Evolutionary conservation across 2,888 invertebrate species (phyloP), one percentile per base, ranked within the genome.

Genomic region (Drosophila anceps): DNA sequence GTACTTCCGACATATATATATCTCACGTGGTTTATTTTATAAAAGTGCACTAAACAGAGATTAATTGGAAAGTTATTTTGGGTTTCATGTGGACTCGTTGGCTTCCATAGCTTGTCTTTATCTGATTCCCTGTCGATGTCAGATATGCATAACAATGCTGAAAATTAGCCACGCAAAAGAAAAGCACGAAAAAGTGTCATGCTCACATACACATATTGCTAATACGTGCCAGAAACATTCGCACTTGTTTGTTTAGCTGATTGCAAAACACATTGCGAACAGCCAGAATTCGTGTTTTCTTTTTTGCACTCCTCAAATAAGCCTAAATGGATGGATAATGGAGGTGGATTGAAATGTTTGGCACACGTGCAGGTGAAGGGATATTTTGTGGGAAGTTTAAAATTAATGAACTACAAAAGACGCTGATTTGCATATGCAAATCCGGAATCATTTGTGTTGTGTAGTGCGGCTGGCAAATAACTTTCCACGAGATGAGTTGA

Each of bases 191-290:
- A 41, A 20, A 71, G 27, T n/a, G 18, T 10, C 15, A 10, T 8
- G 31, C 46, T 54, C 54, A 50, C 59, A 72, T 53, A 50, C 57
- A 69, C 50, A 66, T 67, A 65, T 53, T 66, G 41, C 10, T 24
- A 54, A 54, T 37, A 54, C 41, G 68, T 59, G 39, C 53, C 70
- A 71, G 51, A 51, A 53, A 46, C 54, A 77, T 29, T 54, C 59
- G 55, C 37, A 69, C 63, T 50, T 46, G 59, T 50, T 53, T 64
- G 71, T 72, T 85, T 85, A 75, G 74, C 82, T 85, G 81, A 85
- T 90, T 85, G 72, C 70, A 69, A 77, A 89, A 73, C 84, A 88
- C 50, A 81, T 88, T 76, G 83, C 72, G 50, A 75, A 65, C 33
- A 63, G 81, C 51, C 71, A 58, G 51, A 20, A 24, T 15, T 35